Conservation (phyloP, 2,888 invertebrate genomes). For the Stratiomys singularior region DNA sequence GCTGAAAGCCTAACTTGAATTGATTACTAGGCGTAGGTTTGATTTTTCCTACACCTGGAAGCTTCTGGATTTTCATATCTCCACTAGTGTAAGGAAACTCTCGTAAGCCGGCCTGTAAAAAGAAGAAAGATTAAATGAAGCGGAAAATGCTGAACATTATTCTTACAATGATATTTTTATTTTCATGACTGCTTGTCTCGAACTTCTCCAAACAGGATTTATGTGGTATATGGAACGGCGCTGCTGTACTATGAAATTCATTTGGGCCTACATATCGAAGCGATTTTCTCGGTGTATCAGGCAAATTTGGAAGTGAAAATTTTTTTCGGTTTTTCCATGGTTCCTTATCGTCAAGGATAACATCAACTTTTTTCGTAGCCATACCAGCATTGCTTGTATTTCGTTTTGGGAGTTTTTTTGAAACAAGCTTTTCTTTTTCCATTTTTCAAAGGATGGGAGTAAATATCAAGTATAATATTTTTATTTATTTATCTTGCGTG, state of each 20-base stretch:
- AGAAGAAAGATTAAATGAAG: too few relatives aligned
- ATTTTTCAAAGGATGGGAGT: neutral
- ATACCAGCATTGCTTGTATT: neutral
- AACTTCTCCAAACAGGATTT: slow-evolving; percentile 72
- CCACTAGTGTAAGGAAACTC: neutral
- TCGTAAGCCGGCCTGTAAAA: slow-evolving; percentile 23
- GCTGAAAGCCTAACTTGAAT: neutral
- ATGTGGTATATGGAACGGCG: slow-evolving; percentile 71
- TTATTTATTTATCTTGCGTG: neutral
- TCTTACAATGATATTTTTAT: slow-evolving; percentile 33
- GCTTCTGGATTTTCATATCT: neutral
- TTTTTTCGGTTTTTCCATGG: neutral
- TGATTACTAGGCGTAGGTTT: slow-evolving; percentile 7
- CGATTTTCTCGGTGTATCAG: slow-evolving; percentile 6
- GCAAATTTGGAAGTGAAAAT: slow-evolving; percentile 5
- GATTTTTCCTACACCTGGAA: slow-evolving; percentile 5
- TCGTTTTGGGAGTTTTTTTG: neutral
- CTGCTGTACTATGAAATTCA: neutral
- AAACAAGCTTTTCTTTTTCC: neutral
- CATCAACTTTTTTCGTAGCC: neutral
- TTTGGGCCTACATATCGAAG: neutral
- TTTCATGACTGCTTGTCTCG: slow-evolving; percentile 60
- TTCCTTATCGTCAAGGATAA: neutral
- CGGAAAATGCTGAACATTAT: neutral
- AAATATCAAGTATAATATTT: neutral